Percentiles rank a stretch among this genome's conserved stretches.
Conservation (phyloP, 35 echinoderm and acorn worm genomes). For the Apostichopus californicus region DNA sequence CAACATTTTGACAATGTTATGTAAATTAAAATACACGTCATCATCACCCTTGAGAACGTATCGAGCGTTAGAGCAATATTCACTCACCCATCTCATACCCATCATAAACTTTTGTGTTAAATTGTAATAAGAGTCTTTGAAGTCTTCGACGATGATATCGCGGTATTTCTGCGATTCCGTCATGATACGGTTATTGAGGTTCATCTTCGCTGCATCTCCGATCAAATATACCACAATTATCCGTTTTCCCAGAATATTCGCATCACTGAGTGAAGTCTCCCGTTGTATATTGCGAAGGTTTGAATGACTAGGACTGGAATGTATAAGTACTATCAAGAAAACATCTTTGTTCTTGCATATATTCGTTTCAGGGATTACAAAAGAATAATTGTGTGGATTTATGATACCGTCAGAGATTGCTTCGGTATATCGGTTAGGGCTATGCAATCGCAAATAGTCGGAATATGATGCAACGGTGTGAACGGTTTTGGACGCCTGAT, state of each 20-base stretch:
- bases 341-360: slow-evolving; percentile 20
- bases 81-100: slow-evolving; percentile 82
- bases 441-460: not conserved
- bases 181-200: not conserved
- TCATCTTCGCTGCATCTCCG: not conserved
- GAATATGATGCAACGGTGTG: not conserved
- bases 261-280: slow-evolving; percentile 8
- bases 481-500: not conserved
- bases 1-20: slow-evolving; percentile 49
- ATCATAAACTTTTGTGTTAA: slow-evolving; percentile 82
- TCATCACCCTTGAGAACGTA: slow-evolving; percentile 86
- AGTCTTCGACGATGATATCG: slow-evolving; percentile 88
- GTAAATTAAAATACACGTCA: slow-evolving; percentile 72
- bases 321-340: slow-evolving; percentile 60
- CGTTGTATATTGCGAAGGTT: slow-evolving; percentile 40
- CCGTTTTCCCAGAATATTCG: slow-evolving; percentile 34
- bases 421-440: slow-evolving; percentile 5
- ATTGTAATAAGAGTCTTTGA: slow-evolving; percentile 82
- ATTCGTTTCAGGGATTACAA: not conserved
- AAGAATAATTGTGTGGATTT: slow-evolving; percentile 45
- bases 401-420: not conserved
- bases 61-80: slow-evolving; percentile 60
- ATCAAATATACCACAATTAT: slow-evolving; percentile 48
- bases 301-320: slow-evolving; percentile 8
- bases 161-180: slow-evolving; percentile 41